A percentile compares a stretch with the other conserved stretches of the same genome.
Conservation (phyloP, 2,113 vertebrate genomes). For the Orientallactaga bullata region DNA sequence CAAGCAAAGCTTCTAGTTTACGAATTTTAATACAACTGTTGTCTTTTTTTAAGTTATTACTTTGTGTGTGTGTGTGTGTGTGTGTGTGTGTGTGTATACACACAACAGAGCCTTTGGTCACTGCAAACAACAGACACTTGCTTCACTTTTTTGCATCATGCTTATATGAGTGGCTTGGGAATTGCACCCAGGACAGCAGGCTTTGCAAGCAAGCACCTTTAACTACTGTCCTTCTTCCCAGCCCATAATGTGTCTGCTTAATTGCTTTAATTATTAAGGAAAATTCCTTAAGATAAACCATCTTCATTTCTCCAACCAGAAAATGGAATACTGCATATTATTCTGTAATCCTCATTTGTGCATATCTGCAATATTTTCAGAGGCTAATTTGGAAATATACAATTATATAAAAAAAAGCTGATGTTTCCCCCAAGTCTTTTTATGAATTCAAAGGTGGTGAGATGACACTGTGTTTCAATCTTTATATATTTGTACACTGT, state of each 20-base stretch:
- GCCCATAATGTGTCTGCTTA: not conserved
- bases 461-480: not conserved
- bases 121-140: no score
- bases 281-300: not conserved
- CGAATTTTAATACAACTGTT: not conserved
- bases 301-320: not conserved
- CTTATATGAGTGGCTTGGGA: no score
- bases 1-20: constrained; percentile 36
- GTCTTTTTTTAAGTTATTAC: no score
- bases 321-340: not conserved
- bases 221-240: no score
- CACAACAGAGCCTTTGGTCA: no score
- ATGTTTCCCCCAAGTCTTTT: not conserved
- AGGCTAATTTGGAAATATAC: not conserved
- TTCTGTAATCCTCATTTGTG: not conserved
- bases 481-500: not conserved
- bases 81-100: no score
- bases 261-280: not conserved
- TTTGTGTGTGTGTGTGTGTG: no score
- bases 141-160: no score
- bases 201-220: no score
- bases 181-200: no score
- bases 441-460: not conserved
- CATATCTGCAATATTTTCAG: no score
- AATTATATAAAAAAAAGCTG: not conserved